Base-by-base conservation (phyloP, 1,140 invertebrate genomes). In the Caerostris darwini region DNA sequence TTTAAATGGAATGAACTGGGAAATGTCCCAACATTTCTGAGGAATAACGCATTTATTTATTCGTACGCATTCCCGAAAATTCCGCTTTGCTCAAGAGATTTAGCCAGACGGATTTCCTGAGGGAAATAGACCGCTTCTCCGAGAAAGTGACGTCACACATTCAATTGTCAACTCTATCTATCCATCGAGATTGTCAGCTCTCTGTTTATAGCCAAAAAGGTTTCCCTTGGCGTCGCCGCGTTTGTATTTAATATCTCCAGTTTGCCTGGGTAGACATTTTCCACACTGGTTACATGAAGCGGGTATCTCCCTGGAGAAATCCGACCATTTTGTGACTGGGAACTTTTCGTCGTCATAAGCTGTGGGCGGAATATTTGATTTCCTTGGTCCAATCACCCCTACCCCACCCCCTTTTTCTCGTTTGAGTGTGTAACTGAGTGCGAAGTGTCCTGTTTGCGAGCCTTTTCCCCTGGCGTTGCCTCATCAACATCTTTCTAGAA, bases 241-340 rank as follows among this genome's bases (percentile, higher is more conserved):
- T 89, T 89, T 89, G 64, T 89, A 71, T 90, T 90, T 90, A 90
- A 90, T 90, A 90, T 81, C 69, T 90, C 56, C 64, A 90, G 89
- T 90, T 90, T 90, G 89, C 69, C 71, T 90, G 67, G 19, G n/a
- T 90, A 71, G 69, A 81, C 89, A 90, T 81, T 81, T 90, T 90
- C 69, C 89, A 59, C 89, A 56, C 56, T 77, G 71, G 89, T 90
- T 81, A 90, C 69, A 59, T 56, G 69, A n/a, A 50, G 57, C 14
- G 12, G 57, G 71, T 61, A 87, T 64, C 10, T 71, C 87, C 64
- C 87, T 12, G 17, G 87, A 89, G 87, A 89, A 89, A 89, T 67
- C 50, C 50, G 61, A 71, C 87, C 87, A 71, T 71, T 89, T 89
- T 89, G 87, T 71, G 87, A 89, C 61, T 89, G 64, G 71, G 67